phyloP scores from a whole-genome alignment of 1,140 invertebrate species.

The Holcopasites calliopsidis region DNA sequence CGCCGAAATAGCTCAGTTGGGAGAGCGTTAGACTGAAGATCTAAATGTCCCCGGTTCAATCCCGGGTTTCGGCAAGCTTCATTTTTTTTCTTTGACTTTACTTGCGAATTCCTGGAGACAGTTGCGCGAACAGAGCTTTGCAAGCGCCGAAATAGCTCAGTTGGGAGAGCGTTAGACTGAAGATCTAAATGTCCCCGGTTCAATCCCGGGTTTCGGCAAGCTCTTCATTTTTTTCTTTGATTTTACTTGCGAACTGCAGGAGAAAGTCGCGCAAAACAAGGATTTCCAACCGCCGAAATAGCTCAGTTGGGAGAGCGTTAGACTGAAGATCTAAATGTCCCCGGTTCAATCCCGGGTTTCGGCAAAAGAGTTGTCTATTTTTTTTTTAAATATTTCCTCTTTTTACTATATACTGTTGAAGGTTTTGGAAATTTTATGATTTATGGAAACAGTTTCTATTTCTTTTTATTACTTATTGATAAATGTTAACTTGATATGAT shows the following conservation, averaged over 20 bases:
- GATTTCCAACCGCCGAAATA: constrained; percentile 30
- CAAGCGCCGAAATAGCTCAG: constrained; percentile 48
- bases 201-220: constrained; percentile 42
- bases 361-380: too few species aligned
- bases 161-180: constrained; percentile 48
- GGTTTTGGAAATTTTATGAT: too few species aligned
- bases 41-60: constrained; percentile 53
- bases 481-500: too few species aligned
- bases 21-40: constrained; percentile 53
- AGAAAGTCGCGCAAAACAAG: not conserved
- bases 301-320: constrained; percentile 51
- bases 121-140: not conserved
- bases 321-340: constrained; percentile 53
- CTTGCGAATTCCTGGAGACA: not conserved
- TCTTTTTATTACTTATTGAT: too few species aligned
- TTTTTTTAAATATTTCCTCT: too few species aligned
- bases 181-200: constrained; percentile 55
- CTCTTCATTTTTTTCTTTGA: not conserved
- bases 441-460: too few species aligned
- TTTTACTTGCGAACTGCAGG: not conserved
- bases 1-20: constrained; percentile 51
- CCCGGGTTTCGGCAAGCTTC: constrained; percentile 30
- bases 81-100: not conserved
- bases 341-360: constrained; percentile 50
- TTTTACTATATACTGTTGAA: too few species aligned